Evolutionary conservation across 2,888 invertebrate genomes (phyloP), one percentile per base, ranked within the genome.

Genomic region (Dolomedes plantarius): DNA sequence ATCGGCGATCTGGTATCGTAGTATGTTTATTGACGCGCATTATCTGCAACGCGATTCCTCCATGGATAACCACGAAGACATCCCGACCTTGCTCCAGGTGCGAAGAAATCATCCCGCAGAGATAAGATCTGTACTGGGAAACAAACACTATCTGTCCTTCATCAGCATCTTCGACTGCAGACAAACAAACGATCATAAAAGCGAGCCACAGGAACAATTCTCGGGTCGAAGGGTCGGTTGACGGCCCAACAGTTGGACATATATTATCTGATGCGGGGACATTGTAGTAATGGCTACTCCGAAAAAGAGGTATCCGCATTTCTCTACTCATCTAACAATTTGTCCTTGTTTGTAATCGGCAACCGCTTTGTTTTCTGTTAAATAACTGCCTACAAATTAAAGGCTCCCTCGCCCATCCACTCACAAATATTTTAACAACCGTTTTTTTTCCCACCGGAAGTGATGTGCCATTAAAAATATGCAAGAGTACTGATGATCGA

Each of bases 161-260:
- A 83, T 83, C 83, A 71, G 75, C 73, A 73, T 80, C 64, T 73
- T 64, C 32, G 69, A 36, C 75, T 76, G 36, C 77, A 69, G 67
- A 77, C 77, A 83, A 83, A 83, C 83, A 83, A 83, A 83, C 77
- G 83, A 64, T 83, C 83, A 83, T 83, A 77, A 83, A 77, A 83
- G 76, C 72, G 77, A 77, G 39, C 23, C 83, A n/a, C n/a, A n/a
- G 71, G 73, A 76, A 83, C 76, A 83, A 76, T 76, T 82, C 76
- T 16, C 23, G 23, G 77, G 77, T 77, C 73, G 67, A 5, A 13
- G 64, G 77, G 83, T 85, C 83, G 83, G 83, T 85, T 85, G 83
- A 68, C 83, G 83, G 76, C 82, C 82, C 71, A 78, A 69, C 71
- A 23, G 62, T 56, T 74, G 29, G 56, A 71, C 64, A 64, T 23